Conservation (phyloP, 2,888 invertebrate genomes). For the Diaphora mendica region DNA sequence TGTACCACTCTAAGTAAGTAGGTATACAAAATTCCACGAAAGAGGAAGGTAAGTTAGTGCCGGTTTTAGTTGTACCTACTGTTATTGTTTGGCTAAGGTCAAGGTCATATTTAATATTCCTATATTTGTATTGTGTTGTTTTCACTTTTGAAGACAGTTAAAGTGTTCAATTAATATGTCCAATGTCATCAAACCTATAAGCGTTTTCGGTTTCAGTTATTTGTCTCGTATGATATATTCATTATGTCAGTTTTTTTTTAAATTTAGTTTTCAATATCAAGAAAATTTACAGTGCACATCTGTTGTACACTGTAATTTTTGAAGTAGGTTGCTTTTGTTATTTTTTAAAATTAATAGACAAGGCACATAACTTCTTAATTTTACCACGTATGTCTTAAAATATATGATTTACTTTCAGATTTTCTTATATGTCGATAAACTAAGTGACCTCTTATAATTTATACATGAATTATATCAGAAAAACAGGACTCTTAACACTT, state of each 20-base stretch:
- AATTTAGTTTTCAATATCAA: not conserved
- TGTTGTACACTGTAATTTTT: not conserved
- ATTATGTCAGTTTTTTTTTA: not conserved
- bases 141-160: conserved; percentile 40
- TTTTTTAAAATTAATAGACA: no score
- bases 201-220: not conserved
- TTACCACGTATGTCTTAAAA: no score
- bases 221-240: not conserved
- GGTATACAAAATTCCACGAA: conserved; percentile 78
- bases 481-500: not conserved
- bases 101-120: conserved; percentile 32
- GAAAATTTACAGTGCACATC: no score
- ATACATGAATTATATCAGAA: no score
- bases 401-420: no score
- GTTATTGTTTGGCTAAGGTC: conserved; percentile 32
- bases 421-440: no score
- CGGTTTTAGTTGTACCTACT: conserved; percentile 15
- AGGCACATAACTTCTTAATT: not conserved
- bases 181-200: not conserved
- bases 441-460: no score
- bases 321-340: not conserved
- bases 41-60: conserved; percentile 79
- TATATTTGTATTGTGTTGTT: conserved; percentile 20
- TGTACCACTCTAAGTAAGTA: conserved; percentile 52
- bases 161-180: not conserved